Base-by-base conservation (phyloP, 2,113 vertebrate species). In the Tringa solitaria region DNA sequence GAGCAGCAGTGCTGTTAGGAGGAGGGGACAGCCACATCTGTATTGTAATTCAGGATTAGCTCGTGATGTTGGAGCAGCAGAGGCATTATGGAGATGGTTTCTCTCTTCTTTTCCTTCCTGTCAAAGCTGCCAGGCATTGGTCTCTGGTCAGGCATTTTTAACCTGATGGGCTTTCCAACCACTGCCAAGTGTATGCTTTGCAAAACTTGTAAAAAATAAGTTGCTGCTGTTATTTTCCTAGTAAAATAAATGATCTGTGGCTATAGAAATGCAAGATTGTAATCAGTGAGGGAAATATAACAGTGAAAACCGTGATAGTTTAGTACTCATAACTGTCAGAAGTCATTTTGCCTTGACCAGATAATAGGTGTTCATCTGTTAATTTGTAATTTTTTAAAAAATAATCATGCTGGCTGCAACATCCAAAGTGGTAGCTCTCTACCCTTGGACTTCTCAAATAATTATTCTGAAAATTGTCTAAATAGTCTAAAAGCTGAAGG, bases 391-490 rank as follows among this genome's bases (percentile, higher is more conserved):
- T 28, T 61, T 14, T 13, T 57, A 73, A 35, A n/a, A 53, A 50
- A 41, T 10, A 57, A 57, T 24, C 8, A 6, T 50, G 18, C 22
- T 78, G 32, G 2, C 56, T 82, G n/a, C 45, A 19, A 7, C 0
- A 3, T 83, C 30, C 56, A 48, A 56, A 84, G 17, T 73, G 6
- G 24, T 57, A 26, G 12, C 32, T 64, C 21, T 67, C 4, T 59
- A 28, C 59, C 32, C 45, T 74, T 73, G 24, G 63, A 48, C 19
- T 89, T 84, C 20, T 81, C 35, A 77, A n/a, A 43, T 84, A 86
- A 86, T 86, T 90, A 39, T 48, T 73, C 30, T 77, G 59, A 83
- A 83, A 95, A 51, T 35, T 75, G 32, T 68, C 75, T 68, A 26
- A 92, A 59, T 37, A 23, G 23, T 56, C 26, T 85, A 76, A 83